phyloP scores from a whole-genome alignment of 2,797 vertebrate genomes.

The Diceros bicornis region DNA sequence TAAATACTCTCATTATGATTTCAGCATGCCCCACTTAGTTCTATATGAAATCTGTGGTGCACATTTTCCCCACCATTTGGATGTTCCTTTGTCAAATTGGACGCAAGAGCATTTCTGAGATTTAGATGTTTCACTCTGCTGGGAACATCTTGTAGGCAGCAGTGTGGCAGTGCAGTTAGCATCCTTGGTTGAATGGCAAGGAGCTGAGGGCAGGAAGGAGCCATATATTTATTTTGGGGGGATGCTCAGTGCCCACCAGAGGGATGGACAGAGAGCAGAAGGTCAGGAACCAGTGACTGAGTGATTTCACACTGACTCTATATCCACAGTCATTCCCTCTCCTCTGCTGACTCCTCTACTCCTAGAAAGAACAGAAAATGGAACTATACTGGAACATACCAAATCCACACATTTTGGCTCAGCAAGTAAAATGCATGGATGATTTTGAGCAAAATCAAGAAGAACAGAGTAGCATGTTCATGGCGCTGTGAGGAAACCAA shows the following conservation, averaged over 20 bases:
- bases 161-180: background rate
- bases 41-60: conserved; percentile 5
- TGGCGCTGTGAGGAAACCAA: background rate
- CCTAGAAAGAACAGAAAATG: background rate
- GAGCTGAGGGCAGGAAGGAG: background rate
- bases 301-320: background rate
- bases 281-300: background rate
- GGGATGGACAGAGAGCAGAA: background rate
- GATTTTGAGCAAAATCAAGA: background rate
- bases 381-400: background rate
- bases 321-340: background rate
- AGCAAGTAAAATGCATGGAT: background rate
- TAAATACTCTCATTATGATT: conserved; percentile 66
- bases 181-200: background rate
- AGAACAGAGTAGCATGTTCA: background rate
- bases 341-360: background rate
- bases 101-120: conserved; percentile 24
- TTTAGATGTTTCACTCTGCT: background rate
- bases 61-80: background rate
- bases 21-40: conserved; percentile 42
- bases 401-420: background rate
- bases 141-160: background rate
- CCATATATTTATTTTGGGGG: background rate
- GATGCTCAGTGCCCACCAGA: background rate
- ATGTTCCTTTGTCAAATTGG: conserved; percentile 41